Evolutionary conservation across 1,140 invertebrate species (phyloP).

Genomic region (Whitmania pigra): DNA sequence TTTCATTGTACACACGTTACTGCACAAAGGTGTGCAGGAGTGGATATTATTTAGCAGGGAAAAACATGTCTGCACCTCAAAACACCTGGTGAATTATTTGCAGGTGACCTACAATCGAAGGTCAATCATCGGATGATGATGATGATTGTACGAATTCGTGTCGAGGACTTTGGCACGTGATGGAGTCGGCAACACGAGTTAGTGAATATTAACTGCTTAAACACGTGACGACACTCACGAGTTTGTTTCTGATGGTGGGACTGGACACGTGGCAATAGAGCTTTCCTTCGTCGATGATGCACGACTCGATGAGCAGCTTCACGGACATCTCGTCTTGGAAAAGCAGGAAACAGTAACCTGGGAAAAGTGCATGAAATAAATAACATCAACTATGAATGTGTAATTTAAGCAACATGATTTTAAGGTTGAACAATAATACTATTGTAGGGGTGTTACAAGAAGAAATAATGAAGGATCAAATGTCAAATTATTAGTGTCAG

Average conservation of each 20-base stretch:
- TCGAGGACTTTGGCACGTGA: too few species aligned
- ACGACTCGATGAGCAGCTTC: constrained; percentile 85
- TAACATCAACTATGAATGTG: not conserved
- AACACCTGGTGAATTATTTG: too few species aligned
- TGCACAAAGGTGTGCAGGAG: too few species aligned
- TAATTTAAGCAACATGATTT: not conserved
- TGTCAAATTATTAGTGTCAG: too few species aligned
- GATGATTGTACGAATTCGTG: too few species aligned
- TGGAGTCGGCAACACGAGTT: not conserved
- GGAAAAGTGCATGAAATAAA: constrained; percentile 23
- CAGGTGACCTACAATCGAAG: too few species aligned
- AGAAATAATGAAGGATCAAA: not conserved
- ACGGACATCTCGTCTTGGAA: constrained; percentile 90
- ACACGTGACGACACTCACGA: constrained; percentile 51
- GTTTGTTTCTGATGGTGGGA: constrained; percentile 97
- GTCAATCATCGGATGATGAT: too few species aligned
- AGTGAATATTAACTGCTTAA: constrained; percentile 25
- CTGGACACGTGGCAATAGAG: constrained; percentile 94
- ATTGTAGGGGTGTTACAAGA: too few species aligned
- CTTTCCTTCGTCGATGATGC: constrained; percentile 94
- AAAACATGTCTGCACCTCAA: too few species aligned
- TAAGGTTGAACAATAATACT: not conserved
- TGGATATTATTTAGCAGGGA: too few species aligned
- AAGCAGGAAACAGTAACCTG: constrained; percentile 52
- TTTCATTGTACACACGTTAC: too few species aligned